Conservation (phyloP, 2,888 invertebrate species). For the Tortricodes alternella region DNA sequence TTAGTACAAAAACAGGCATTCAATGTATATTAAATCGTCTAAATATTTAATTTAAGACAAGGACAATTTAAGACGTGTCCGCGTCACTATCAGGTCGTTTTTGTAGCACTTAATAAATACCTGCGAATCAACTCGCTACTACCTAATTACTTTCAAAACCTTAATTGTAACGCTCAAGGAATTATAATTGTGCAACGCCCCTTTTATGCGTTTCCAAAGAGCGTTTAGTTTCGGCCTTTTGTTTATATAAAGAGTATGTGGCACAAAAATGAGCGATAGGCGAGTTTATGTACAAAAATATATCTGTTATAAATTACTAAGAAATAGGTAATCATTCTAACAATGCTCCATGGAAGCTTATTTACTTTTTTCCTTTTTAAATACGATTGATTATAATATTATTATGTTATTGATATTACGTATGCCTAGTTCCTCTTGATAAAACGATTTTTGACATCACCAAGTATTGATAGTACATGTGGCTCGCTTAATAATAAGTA, state of each 20-base stretch:
- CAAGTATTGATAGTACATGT: too few species aligned
- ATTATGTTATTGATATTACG: too few species aligned
- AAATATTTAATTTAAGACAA: neutral
- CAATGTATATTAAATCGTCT: neutral
- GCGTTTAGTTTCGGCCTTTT: conserved; percentile 25
- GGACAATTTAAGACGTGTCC: conserved; percentile 1
- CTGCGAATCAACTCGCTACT: conserved; percentile 16
- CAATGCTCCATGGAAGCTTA: too few species aligned
- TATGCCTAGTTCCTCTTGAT: too few species aligned
- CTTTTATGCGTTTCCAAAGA: conserved; percentile 33
- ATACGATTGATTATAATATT: too few species aligned
- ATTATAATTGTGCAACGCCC: conserved; percentile 29
- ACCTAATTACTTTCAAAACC: conserved; percentile 27
- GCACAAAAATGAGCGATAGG: neutral
- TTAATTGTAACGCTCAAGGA: conserved; percentile 19
- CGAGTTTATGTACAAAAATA: neutral
- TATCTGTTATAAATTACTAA: too few species aligned
- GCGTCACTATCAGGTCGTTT: conserved; percentile 17
- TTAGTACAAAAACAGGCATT: too few species aligned
- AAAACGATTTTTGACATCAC: too few species aligned
- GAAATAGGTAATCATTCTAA: too few species aligned
- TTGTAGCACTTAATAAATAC: conserved; percentile 16
- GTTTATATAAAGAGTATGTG: conserved; percentile 11
- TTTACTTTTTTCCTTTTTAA: too few species aligned
- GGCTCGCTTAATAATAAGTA: too few species aligned